Base-by-base conservation (phyloP, 2,113 vertebrate genomes). In the Syngnathoides biaculeatus region DNA sequence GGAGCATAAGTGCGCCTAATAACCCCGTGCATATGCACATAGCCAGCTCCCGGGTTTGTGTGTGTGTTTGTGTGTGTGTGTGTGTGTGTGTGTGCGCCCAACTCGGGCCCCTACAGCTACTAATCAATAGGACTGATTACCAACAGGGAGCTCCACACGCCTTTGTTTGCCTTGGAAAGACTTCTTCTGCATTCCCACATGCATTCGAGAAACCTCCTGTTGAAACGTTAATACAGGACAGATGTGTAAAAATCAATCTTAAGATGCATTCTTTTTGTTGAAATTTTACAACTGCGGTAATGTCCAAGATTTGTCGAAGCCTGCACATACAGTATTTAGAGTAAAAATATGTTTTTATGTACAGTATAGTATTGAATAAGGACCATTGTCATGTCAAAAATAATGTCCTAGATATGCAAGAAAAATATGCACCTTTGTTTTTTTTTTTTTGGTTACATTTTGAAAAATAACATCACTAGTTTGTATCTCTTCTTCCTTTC, bases 51-150 rank as follows among this genome's bases (percentile, higher is more conserved):
- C 84, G 69, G 73, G 74, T 71, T 42, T 64, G 67, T 75, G 58
- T 8, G 13, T 30, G 55, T 30, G 15, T 30, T 6, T 8, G 55
- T 53, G n/a, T 10, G 47, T 50, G 47, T 20, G 19, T 10, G 30
- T 43, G 42, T 43, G 42, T 43, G 42, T 43, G 42, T 43, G 42
- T n/a, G 48, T 4, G 9, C 11, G 73, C 78, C 72, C 71, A 79
- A 71, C 72, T 56, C 74, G 79, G 77, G 72, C 74, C 72, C 81
- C 79, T 82, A 86, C 73, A 67, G 74, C 70, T 75, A 61, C 83
- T 80, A 80, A 91, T 92, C 92, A 90, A 93, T 93, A 90, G 55
- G 26, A 69, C 79, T 91, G 91, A 93, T 93, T 93, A 87, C 80
- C 76, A 86, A 79, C 84, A 43, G 74, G 80, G 77, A 86, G 74